phyloP scores from a whole-genome alignment of 2,797 vertebrate species.

The Gymnoscopelus microlampas region DNA sequence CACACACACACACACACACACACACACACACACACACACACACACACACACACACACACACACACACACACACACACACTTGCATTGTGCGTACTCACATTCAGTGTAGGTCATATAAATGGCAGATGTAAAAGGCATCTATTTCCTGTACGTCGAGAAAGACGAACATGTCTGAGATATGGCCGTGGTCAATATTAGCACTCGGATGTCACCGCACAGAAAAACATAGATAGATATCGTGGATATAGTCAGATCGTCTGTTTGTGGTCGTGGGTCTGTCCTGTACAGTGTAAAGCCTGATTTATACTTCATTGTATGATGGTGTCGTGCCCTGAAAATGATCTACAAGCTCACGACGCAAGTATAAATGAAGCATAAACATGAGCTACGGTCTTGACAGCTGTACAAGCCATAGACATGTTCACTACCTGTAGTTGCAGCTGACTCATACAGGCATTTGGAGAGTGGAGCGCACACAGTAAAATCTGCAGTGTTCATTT shows the following conservation, averaged over 20 bases:
- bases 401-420: conserved; percentile 7
- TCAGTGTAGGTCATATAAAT: conserved; percentile 14
- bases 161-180: conserved; percentile 10
- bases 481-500: too few relatives aligned
- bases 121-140: conserved; percentile 57
- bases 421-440: conserved; percentile 14
- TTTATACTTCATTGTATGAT: too few relatives aligned
- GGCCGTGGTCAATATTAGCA: conserved; percentile 51
- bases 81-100: not conserved
- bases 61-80: conserved; percentile 3
- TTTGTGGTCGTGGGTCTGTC: too few relatives aligned
- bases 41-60: conserved; percentile 3
- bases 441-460: not conserved
- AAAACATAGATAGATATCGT: not conserved
- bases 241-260: too few relatives aligned
- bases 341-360: too few relatives aligned
- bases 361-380: too few relatives aligned
- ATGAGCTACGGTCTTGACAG: not conserved
- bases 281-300: too few relatives aligned
- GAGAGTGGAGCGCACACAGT: too few relatives aligned
- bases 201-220: conserved; percentile 50
- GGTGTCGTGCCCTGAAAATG: too few relatives aligned
- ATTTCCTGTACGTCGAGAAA: conserved; percentile 25
- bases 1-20: conserved; percentile 17
- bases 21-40: not conserved